Evolutionary conservation across 2,113 vertebrate genomes (phyloP), one percentile per base, ranked within the genome.

Genomic region (Heterocephalus glaber): DNA sequence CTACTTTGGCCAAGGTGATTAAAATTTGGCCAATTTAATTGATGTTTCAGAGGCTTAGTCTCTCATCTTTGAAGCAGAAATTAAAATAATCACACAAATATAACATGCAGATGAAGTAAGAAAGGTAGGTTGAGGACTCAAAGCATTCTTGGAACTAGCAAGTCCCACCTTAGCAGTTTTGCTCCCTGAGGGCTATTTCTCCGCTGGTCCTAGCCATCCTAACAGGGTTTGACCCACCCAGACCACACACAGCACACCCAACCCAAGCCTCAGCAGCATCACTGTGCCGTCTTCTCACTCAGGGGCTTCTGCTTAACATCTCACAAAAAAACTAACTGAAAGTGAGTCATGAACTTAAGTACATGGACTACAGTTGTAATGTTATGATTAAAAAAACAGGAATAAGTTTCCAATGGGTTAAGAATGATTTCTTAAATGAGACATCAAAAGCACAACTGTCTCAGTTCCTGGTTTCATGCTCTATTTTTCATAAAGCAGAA

Each of bases 61-160:
- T 97, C 77, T 83, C 44, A 82, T 26, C 47, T 66, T 30, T 74
- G 65, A 93, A 85, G 26, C 1, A 96, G 77, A 88, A 90, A 90
- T 93, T 60, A 84, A 92, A 94, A 95, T 79, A 95, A 88, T 74
- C 49, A 41, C 52, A 56, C 52, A 90, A 96, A 47, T 85, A 85
- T 52, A 85, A 35, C 17, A 60, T 60, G 35, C 54, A 35, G 70
- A 72, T 79, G 5, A 90, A 92, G 38, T 56, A n/a, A 94, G 74
- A 86, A 92, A 89, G 14, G 26, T 76, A 47, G 24, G 13, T 56
- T 68, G 26, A 58, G 4, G 4, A 58, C 22, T 95, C 47, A 80
- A 87, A 90, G 44, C 5, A 41, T 79, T n/a, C 17, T 54, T 52
- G 22, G 35, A 66, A 90, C 13, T 68, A 83, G 13, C 12, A 82